Base-by-base conservation (phyloP, 2,888 invertebrate species). In the Drosophila neotestacea region DNA sequence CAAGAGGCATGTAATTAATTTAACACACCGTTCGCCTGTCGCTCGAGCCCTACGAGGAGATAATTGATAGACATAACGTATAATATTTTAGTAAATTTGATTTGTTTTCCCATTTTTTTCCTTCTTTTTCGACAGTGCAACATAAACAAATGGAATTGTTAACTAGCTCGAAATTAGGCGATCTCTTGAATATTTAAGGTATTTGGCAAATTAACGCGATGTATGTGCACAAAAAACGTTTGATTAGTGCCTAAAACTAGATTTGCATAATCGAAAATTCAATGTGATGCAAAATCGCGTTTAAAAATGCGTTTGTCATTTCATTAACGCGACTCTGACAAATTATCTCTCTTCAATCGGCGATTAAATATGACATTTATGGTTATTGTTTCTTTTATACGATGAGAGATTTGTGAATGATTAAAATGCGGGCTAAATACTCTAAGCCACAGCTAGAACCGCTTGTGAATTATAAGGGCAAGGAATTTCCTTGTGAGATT, bases 281-380 rank as follows among this genome's bases (percentile, higher is more conserved):
- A 36, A 36, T 13, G 46, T 36, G 34, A 61, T 50, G 16, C 32
- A 41, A 74, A 74, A 73, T 62, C 47, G 42, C 48, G 34, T 54
- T 70, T 47, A 46, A 59, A 73, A 73, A 54, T 61, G 70, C 70
- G 74, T 70, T 70, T 74, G 51, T 73, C 74, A 70, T 66, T 51
- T 62, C 22, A 44, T 51, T 74, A 74, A 75, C 47, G 10, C 47
- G 50, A 38, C 47, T 48, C 48, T 70, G 74, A 70, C 70, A 65
- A 65, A 73, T 73, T 39, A 41, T 36, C 34, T 9, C 36, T 16
- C 22, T 30, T 11, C 39, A 58, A 58, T 58, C 38, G 28, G 27
- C 58, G 30, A 58, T 58, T 47, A 47, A 47, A 38, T 47, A 38
- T 58, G 58, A 58, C 46, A 58, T 58, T 58, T 58, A 47, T 58